A percentile compares a stretch with the other conserved stretches of the same genome.
phyloP scores from a whole-genome alignment of 2,113 vertebrate species.

The Indicator maculatus region DNA sequence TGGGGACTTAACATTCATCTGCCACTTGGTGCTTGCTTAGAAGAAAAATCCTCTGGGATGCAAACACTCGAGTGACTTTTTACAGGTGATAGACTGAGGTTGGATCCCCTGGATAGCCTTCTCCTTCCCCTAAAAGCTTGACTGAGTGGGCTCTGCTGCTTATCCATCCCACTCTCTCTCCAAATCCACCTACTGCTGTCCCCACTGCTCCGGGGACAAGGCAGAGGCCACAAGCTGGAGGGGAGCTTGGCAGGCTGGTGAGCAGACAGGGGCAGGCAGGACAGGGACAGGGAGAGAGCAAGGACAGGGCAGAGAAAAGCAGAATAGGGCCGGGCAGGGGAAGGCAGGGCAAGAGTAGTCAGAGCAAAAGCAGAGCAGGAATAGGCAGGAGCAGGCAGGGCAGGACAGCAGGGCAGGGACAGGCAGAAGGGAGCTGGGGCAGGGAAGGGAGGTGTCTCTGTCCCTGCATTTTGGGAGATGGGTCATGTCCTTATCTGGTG shows the following conservation, averaged over 20 bases:
- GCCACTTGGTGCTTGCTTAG: background rate
- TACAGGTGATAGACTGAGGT: background rate
- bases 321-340: background rate
- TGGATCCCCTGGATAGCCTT: rapidly evolving
- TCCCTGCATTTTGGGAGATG: background rate
- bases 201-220: rapidly evolving
- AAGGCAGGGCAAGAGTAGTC: background rate
- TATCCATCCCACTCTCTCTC: rapidly evolving
- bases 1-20: background rate
- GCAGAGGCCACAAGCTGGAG: rapidly evolving
- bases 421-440: background rate
- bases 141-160: background rate
- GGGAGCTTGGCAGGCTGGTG: background rate
- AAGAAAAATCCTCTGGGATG: background rate
- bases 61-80: rapidly evolving
- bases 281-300: background rate
- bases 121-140: background rate
- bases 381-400: no score
- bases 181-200: rapidly evolving
- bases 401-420: background rate
- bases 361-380: no score
- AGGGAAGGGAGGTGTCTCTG: background rate
- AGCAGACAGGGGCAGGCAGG: background rate
- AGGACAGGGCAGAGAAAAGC: background rate
- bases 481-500: background rate